These are phyloP conservation scores for Oxycera nigricornis DNA, from an alignment of 2,888 invertebrate genomes.

Conservation along the genomic window DNA sequence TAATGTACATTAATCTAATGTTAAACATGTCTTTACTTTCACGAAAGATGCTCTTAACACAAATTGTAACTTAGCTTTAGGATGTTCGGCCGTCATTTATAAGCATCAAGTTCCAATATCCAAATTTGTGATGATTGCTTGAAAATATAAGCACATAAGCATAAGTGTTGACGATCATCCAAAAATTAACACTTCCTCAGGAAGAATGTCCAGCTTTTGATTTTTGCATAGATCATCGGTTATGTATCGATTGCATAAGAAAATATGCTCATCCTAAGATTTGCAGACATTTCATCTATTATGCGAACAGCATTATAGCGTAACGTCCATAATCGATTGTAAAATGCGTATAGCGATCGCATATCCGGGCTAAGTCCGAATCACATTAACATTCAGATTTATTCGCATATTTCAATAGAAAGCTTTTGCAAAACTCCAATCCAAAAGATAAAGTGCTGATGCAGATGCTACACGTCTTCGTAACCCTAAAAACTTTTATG, in stretches of 20 bases:
- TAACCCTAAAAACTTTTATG: neutral
- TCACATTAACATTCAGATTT: conserved; percentile 21
- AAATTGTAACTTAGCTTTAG: too few species aligned
- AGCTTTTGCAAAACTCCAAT: neutral
- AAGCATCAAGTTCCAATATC: neutral
- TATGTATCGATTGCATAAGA: neutral
- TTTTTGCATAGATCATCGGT: too few species aligned
- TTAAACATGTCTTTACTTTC: too few species aligned
- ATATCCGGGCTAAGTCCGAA: conserved; percentile 4
- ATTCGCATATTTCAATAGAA: conserved; percentile 6
- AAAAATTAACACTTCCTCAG: too few species aligned
- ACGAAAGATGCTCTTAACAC: too few species aligned
- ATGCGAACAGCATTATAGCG: conserved; percentile 2
- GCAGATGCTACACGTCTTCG: neutral
- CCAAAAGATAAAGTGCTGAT: neutral
- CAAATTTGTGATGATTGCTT: neutral
- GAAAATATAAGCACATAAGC: neutral
- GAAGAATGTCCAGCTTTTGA: too few species aligned
- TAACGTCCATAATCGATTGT: neutral
- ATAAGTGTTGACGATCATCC: too few species aligned
- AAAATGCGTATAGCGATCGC: neutral
- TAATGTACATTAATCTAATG: too few species aligned
- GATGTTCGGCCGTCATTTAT: too few species aligned
- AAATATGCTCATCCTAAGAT: neutral
- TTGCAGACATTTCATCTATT: neutral